phyloP scores from a whole-genome alignment of 2,888 invertebrate species.

The Fragum sueziense region DNA sequence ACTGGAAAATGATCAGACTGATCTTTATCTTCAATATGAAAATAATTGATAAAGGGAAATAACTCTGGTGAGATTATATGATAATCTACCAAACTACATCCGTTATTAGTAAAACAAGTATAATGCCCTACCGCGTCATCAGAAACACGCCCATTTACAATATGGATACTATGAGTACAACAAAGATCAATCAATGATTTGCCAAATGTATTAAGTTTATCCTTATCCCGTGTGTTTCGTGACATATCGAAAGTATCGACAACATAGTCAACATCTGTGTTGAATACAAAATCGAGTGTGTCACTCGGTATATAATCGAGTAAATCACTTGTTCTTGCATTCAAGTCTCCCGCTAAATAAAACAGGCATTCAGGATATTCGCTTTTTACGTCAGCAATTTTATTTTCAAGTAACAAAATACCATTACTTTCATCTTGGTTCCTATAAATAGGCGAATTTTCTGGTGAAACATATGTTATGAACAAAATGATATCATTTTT shows the following conservation, averaged over 20 bases:
- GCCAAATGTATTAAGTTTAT: background rate
- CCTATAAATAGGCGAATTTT: background rate
- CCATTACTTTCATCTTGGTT: background rate
- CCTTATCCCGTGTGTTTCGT: background rate
- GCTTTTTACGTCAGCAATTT: background rate
- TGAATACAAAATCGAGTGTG: constrained; percentile 12
- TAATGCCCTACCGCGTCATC: background rate
- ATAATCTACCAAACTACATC: constrained; percentile 7
- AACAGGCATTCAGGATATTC: background rate
- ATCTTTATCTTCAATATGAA: background rate
- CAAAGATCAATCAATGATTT: constrained; percentile 1
- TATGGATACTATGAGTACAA: background rate
- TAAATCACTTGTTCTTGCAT: constrained; percentile 12
- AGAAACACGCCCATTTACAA: background rate
- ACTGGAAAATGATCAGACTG: constrained; percentile 18
- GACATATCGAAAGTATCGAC: constrained; percentile 21
- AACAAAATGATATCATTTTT: background rate
- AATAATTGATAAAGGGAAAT: background rate
- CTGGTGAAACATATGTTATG: constrained; percentile 1
- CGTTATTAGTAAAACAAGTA: background rate
- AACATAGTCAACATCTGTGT: constrained; percentile 12
- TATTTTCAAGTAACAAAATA: background rate
- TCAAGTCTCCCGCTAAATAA: constrained; percentile 24
- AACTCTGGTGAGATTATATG: background rate
- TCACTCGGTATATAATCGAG: constrained; percentile 23